Conservation (phyloP, 1,140 invertebrate genomes). For the Doryteuthis pealeii region DNA sequence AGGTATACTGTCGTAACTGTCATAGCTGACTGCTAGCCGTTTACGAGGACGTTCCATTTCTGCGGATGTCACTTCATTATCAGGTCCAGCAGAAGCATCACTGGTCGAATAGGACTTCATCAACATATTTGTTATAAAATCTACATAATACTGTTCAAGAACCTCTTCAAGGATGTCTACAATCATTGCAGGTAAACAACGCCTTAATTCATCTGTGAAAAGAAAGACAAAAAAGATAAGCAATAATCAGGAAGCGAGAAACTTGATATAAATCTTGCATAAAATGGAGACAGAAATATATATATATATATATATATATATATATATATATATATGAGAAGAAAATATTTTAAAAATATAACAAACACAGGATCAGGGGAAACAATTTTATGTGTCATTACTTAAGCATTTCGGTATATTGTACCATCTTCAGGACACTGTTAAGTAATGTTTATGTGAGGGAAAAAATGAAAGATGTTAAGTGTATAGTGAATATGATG, state of each 20-base stretch:
- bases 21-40: constrained; percentile 2
- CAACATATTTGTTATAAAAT: constrained; percentile 46
- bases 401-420: too few relatives aligned
- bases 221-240: constrained; percentile 9
- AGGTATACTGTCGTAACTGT: background rate
- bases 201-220: constrained; percentile 43
- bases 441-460: too few relatives aligned
- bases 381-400: too few relatives aligned
- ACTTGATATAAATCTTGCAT: too few relatives aligned
- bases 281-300: too few relatives aligned
- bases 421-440: too few relatives aligned
- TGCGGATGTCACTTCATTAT: background rate
- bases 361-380: too few relatives aligned
- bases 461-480: too few relatives aligned
- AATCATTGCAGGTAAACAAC: constrained; percentile 44
- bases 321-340: too few relatives aligned
- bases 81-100: background rate
- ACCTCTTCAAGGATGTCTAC: constrained; percentile 50
- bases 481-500: too few relatives aligned
- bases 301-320: too few relatives aligned
- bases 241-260: background rate
- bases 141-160: constrained; percentile 45
- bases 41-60: constrained; percentile 1
- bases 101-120: constrained; percentile 26
- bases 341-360: too few relatives aligned